Evolutionary conservation across 2,797 vertebrate genomes (phyloP).

Genomic region (Ptychadena robeensis): DNA sequence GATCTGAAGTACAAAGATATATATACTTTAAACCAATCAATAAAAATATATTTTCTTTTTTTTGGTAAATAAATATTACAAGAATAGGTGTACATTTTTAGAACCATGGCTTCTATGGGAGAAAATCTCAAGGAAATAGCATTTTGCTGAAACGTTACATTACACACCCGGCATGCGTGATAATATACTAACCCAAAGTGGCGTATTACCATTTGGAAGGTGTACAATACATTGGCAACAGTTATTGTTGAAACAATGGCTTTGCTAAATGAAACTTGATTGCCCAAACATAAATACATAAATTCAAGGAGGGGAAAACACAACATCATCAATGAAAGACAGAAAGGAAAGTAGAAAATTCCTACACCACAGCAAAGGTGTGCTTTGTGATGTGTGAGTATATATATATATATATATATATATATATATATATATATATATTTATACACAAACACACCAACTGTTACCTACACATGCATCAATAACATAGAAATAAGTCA

Average conservation of each 20-base stretch:
- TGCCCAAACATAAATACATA: conserved; percentile 72
- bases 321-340: conserved; percentile 63
- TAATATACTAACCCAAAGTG: conserved; percentile 46
- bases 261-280: conserved; percentile 71
- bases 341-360: conserved; percentile 57
- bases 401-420: conserved; percentile 83
- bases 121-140: conserved; percentile 3
- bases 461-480: conserved; percentile 78
- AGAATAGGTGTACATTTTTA: conserved; percentile 22
- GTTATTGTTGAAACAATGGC: conserved; percentile 68
- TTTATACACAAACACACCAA: conserved; percentile 73
- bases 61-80: conserved; percentile 41
- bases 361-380: conserved; percentile 62
- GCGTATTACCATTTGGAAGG: conserved; percentile 50
- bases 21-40: conserved; percentile 50
- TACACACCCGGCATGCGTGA: conserved; percentile 50
- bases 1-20: conserved; percentile 60
- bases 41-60: conserved; percentile 44
- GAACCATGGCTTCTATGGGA: background rate
- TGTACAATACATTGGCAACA: conserved; percentile 62
- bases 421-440: conserved; percentile 77
- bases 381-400: conserved; percentile 67
- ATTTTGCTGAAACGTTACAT: conserved; percentile 42
- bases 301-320: conserved; percentile 69
- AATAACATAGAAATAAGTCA: conserved; percentile 87